Evolutionary conservation across 2,888 invertebrate species (phyloP), one percentile per base, ranked within the genome.

Genomic region (Lomographa bimaculata): DNA sequence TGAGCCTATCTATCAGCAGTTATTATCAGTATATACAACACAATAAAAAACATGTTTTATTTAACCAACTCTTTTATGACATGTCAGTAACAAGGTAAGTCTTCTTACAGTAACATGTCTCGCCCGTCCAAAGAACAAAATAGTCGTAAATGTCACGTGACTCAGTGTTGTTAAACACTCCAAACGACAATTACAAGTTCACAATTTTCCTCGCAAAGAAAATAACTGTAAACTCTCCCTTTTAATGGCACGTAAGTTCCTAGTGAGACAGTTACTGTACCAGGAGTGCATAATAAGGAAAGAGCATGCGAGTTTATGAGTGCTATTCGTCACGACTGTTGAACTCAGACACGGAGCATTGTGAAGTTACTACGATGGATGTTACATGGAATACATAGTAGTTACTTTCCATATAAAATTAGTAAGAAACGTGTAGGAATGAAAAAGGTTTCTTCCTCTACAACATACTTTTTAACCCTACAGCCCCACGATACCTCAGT

Each of bases 311-410:
- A 77, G 70, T 87, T 87, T 86, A 87, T 79, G 85, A 83, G 69
- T 70, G 54, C 73, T 67, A 85, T 87, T 85, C 76, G 87, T 89
- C 79, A 83, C 87, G 83, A 85, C 79, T 73, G 76, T 83, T 84
- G 80, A 86, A 65, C 80, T 78, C 72, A 71, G 64, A 14, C 24
- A 33, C 8, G 27, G 27, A 33, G 21, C 21, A 23, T 14, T 0
- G 16, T 0, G 4, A 2, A 11, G 26, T 40, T 17, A 11, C 8
- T 33, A 12, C 1, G n/a, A n/a, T n/a, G 7, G 3, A 2, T n/a
- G 6, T 2, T 2, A 27, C 9, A 20, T 26, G 26, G 32, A 32
- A 20, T 26, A 23, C 1, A n/a, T 7, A 2, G 17, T 7, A 28
- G 12, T 36, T 23, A 17, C 16, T 10, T 6, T 19, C n/a, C 1